A percentile compares a stretch with the other conserved stretches of the same genome.
Evolutionary conservation across 2,888 invertebrate genomes (phyloP).

Genomic region (Lasioglossum morio): DNA sequence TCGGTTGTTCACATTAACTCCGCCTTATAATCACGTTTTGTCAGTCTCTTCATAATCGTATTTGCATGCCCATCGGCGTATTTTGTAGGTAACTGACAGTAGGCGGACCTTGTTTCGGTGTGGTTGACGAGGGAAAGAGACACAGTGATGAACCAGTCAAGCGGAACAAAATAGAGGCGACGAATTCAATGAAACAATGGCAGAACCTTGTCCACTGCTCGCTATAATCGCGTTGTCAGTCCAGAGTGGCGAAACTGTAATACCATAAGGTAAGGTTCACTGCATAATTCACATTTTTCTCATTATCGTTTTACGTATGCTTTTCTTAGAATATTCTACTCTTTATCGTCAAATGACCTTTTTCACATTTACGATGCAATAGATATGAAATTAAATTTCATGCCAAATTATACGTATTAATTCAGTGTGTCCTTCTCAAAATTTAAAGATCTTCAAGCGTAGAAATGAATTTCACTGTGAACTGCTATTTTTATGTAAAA

Average conservation of each 20-base stretch:
- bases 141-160: neutral
- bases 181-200: slow-evolving; percentile 1
- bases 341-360: no score
- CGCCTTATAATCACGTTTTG: neutral
- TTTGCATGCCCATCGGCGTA: neutral
- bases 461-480: no score
- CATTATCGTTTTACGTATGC: no score
- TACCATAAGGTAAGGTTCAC: neutral
- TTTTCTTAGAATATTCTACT: no score
- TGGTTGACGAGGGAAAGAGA: neutral
- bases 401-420: neutral
- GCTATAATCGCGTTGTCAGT: neutral
- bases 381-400: neutral
- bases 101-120: neutral
- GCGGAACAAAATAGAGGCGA: neutral
- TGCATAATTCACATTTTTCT: no score
- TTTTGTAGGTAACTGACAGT: neutral
- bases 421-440: neutral
- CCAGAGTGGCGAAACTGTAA: neutral
- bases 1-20: neutral
- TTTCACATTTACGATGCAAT: neutral
- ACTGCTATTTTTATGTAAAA: no score
- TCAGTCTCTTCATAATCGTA: neutral
- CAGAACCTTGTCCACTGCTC: neutral
- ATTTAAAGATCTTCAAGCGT: no score